Conservation (phyloP, 2,888 invertebrate species). For the Rotaria macrura region DNA sequence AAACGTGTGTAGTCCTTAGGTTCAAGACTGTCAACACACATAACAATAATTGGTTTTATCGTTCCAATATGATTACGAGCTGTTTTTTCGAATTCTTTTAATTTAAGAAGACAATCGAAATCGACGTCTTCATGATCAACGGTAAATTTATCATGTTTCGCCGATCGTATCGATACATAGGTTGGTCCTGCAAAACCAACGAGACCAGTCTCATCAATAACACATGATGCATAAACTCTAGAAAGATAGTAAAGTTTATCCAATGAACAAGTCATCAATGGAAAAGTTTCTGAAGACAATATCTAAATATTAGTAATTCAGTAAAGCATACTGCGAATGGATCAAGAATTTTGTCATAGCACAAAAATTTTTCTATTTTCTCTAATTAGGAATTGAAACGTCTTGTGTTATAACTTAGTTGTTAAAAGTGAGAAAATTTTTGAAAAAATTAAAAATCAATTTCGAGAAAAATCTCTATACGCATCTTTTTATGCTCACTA, state of each 20-base stretch:
- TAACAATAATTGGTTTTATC: slow-evolving; percentile 17
- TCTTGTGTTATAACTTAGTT: no score
- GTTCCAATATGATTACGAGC: not conserved
- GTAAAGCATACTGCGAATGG: no score
- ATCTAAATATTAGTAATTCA: no score
- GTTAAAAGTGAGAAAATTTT: no score
- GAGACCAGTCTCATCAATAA: not conserved
- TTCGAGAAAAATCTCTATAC: no score
- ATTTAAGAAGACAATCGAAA: slow-evolving; percentile 1
- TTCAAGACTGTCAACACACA: not conserved
- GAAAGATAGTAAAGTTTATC: no score
- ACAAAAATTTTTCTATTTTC: no score
- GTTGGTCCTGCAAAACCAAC: not conserved
- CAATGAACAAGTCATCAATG: not conserved
- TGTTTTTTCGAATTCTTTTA: slow-evolving; percentile 6
- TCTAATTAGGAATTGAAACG: no score
- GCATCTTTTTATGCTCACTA: no score
- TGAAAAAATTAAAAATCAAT: no score
- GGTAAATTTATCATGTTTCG: not conserved
- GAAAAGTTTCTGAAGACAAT: no score
- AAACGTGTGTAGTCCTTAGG: not conserved
- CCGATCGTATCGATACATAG: not conserved
- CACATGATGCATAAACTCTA: slow-evolving; percentile 10
- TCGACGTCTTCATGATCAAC: not conserved
- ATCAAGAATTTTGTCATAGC: no score